Evolutionary conservation across 2,113 vertebrate species (phyloP), one percentile per base, ranked within the genome.

Genomic region (Trachemys scripta): DNA sequence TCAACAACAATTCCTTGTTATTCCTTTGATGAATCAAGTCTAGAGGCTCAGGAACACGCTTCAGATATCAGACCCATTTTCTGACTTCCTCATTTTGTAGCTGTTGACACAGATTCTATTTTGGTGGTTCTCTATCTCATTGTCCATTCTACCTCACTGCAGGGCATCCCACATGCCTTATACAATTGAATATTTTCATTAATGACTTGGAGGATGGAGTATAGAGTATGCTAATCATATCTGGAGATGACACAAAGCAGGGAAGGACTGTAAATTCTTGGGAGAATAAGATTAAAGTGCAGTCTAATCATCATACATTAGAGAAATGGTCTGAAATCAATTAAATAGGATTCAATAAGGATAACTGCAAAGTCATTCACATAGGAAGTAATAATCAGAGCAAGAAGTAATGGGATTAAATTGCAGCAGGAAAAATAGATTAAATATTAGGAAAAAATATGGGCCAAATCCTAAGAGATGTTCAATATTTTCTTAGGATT

Each of bases 311-410:
- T 65, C 69, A 85, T 3, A 80, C n/a, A 53, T 57, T 92, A 22
- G 49, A 95, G 49, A 94, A 95, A 85, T 88, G 16, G 2, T 25
- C 69, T 93, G 82, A 95, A 96, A 93, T 95, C 24, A 95, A 80
- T 95, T 88, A 93, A 95, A 92, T 1, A 9, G 25, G 4, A n/a
- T 82, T 91, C 25, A 87, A 89, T 87, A 89, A 84, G 25, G 42
- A 79, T 54, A 51, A 8, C 78, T 54, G 29, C 8, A 92, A 86
- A 94, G 7, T 51, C 14, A 6, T 3, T 93, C 4, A 85, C 10
- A 54, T 31, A 8, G 3, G 9, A 93, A 93, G 90, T 57, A 96
- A 82, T 14, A 87, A 80, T 69, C 24, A 84, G 59, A 82, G 88
- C 10, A 89, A 90, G 96, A 50, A 95, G 31, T 62, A 82, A 65